These are phyloP conservation scores for Scaptomyza caliginosa DNA, from an alignment of 2,888 invertebrate genomes.

Conservation along the genomic window DNA sequence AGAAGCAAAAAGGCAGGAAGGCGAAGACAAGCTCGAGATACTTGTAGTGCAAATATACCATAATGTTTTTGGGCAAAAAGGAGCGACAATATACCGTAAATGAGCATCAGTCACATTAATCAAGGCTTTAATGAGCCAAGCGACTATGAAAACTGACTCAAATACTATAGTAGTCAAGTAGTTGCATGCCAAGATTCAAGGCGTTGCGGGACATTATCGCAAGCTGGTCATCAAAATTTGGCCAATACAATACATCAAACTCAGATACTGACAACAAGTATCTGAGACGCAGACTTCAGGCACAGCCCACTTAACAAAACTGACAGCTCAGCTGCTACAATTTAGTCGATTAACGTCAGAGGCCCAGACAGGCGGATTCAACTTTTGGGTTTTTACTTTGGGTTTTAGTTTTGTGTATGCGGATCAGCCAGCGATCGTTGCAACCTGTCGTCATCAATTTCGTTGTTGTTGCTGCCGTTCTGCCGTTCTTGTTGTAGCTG, in stretches of 20 bases:
- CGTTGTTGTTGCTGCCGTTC: conserved; percentile 5
- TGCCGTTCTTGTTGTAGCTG: too few species aligned
- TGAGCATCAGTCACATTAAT: conserved; percentile 57
- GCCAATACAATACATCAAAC: conserved; percentile 64
- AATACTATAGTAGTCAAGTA: too few species aligned
- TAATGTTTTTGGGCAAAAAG: conserved; percentile 38
- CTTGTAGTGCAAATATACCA: conserved; percentile 35
- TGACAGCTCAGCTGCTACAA: conserved; percentile 82
- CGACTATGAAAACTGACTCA: conserved; percentile 17
- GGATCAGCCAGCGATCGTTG: conserved; percentile 38
- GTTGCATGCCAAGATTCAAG: conserved; percentile 24
- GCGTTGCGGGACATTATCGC: conserved; percentile 40
- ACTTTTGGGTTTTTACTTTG: conserved; percentile 6
- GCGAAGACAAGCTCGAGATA: background rate
- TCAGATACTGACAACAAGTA: conserved; percentile 15
- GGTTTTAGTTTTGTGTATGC: conserved; percentile 5
- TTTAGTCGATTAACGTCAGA: conserved; percentile 81
- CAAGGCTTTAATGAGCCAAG: conserved; percentile 53
- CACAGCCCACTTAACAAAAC: conserved; percentile 72
- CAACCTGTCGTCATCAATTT: conserved; percentile 83
- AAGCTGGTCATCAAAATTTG: conserved; percentile 49
- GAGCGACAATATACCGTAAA: conserved; percentile 51
- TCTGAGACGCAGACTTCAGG: conserved; percentile 39
- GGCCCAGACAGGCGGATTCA: conserved; percentile 33
- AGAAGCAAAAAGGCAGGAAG: background rate